phyloP scores from a whole-genome alignment of 2,888 invertebrate species.

The Amiota communis region DNA sequence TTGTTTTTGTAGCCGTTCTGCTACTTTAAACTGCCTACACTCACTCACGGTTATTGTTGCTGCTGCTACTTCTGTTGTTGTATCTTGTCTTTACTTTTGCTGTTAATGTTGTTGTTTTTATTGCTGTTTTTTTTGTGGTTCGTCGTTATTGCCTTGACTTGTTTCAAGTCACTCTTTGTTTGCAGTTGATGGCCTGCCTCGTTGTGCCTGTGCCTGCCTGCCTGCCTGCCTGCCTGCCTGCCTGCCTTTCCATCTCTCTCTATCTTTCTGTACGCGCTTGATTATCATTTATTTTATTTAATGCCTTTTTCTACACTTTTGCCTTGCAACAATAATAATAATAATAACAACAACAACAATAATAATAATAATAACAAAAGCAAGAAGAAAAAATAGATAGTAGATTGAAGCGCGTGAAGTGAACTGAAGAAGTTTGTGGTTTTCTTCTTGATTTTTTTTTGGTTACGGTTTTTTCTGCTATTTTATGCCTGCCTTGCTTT shows the following conservation, averaged over 20 bases:
- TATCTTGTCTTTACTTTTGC: constrained; percentile 3
- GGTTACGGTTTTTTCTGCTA: not conserved
- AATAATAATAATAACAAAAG: not conserved
- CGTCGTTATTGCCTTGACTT: constrained; percentile 9
- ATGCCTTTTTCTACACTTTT: constrained; percentile 24
- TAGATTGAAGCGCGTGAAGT: not conserved
- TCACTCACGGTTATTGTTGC: constrained; percentile 1
- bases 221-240: constrained; percentile 4
- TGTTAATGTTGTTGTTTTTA: not conserved
- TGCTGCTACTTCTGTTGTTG: not conserved
- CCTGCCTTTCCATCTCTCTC: not conserved
- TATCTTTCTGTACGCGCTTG: constrained; percentile 2
- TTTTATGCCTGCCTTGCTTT: not conserved
- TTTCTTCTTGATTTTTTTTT: not conserved
- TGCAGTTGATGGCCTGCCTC: not conserved
- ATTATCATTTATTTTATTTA: constrained; percentile 27
- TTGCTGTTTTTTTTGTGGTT: constrained; percentile 2
- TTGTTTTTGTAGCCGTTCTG: not conserved
- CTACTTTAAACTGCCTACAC: constrained; percentile 20
- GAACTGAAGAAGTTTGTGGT: not conserved
- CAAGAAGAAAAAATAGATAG: constrained; percentile 1
- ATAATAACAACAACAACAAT: not conserved
- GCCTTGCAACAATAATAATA: not conserved
- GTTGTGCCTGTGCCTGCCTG: not conserved
- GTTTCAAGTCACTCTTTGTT: constrained; percentile 29